A percentile compares a stretch with the other conserved stretches of the same genome.
Evolutionary conservation across 2,888 invertebrate species (phyloP).

Genomic region (Vesta saturnalis): DNA sequence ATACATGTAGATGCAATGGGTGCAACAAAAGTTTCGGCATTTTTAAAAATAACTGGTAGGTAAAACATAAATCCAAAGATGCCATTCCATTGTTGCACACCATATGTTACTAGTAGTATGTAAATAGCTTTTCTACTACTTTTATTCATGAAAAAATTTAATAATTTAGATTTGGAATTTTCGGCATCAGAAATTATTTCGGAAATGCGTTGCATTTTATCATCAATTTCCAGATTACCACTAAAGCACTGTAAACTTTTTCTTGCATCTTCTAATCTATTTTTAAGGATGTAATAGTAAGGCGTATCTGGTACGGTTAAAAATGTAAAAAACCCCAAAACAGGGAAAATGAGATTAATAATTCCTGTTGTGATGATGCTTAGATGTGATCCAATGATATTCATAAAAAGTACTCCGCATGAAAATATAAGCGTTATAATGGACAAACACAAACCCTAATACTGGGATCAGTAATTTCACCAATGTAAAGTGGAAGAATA

Average conservation of each 20-base stretch:
- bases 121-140: constrained; percentile 63
- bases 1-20: constrained; percentile 63
- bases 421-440: constrained; percentile 65
- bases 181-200: neutral
- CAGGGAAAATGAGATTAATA: constrained; percentile 67
- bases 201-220: constrained; percentile 50
- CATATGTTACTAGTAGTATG: constrained; percentile 68
- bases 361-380: constrained; percentile 64
- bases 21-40: constrained; percentile 54
- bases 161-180: neutral
- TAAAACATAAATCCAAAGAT: constrained; percentile 70
- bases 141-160: neutral
- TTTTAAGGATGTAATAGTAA: constrained; percentile 59
- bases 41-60: constrained; percentile 69
- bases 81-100: constrained; percentile 70
- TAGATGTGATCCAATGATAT: constrained; percentile 69
- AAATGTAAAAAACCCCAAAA: constrained; percentile 67
- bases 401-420: constrained; percentile 69
- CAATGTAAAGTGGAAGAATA: constrained; percentile 68
- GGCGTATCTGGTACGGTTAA: constrained; percentile 73
- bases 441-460: constrained; percentile 70
- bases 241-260: constrained; percentile 67
- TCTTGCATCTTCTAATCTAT: constrained; percentile 60
- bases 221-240: constrained; percentile 63
- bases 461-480: constrained; percentile 69